Evolutionary conservation across 2,113 vertebrate species (phyloP), one percentile per base, ranked within the genome.

Genomic region (Corythornis vintsioides): DNA sequence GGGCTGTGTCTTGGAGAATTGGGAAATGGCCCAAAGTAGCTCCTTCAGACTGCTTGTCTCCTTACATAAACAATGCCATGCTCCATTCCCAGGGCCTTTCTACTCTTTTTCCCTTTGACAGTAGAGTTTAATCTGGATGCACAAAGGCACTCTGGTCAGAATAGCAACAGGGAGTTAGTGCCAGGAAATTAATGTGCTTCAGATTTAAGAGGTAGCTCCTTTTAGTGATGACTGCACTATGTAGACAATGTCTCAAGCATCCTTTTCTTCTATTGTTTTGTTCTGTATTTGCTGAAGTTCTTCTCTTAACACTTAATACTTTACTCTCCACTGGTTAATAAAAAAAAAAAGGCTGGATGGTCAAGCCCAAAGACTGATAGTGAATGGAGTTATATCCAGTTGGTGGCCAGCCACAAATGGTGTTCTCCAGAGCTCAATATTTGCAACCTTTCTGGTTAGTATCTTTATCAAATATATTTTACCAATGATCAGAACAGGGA

Each of bases 11-110:
- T 87, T 4, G 7, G 7, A 72, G 77, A 82, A 45, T 17, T 66
- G 74, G 55, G 19, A 87, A 92, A 40, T 0, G 5, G 31, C 67
- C 67, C 55, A 47, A 66, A 47, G 53, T 11, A 17, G 13, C 75
- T 88, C 66, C 76, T 70, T 47, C 2, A 2, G 74, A 21, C 48
- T 4, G 1, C 83, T 33, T 72, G 63, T 63, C 74, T 76, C 16
- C 2, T 0, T 20, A 8, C 8, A 8, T 9, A 40, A 72, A 20
- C 33, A 29, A 9, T 0, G 0, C 20, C 53, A 28, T 50, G 45
- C 33, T 29, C 28, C 63, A 66, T 59, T 91, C 74, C 29, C 71
- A 7, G 63, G 14, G 42, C 17, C 45, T 45, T 85, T 61, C 83
- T 79, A 48, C 59, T 17, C 66, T 17, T 65, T 17, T 65, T 84